Base-by-base conservation (phyloP, 1,140 invertebrate genomes). In the Drosophila burlai region DNA sequence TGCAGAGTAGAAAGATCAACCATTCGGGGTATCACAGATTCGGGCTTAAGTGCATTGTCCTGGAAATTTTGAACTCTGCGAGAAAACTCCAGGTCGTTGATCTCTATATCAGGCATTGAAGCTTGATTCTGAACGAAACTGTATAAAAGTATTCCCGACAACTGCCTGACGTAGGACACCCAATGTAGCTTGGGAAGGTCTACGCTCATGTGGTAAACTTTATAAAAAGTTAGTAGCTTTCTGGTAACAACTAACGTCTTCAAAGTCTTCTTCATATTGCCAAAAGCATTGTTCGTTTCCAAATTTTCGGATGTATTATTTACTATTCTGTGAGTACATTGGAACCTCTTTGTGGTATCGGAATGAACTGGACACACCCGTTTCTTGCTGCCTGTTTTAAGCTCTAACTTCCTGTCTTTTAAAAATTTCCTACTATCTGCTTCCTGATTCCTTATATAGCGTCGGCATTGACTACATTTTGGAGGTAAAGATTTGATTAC, bases 181-280 rank as follows among this genome's bases (percentile, higher is more conserved):
- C 58, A 62, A 10, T 72, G 74, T 10, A 24, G 47, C 4, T 10
- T 36, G 2, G 63, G 31, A 8, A 72, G 21, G 1, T 63, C 65
- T 9, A 42, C 36, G 34, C 83, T 59, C n/a, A 36, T 24, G 15
- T 65, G 42, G 16, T 31, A 34, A 18, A 79, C 38, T 1, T 18
- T 64, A 13, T 57, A 36, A 24, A 79, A 24, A 3, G 16, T n/a
- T 16, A 40, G 38, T 6, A 31, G 3, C 18, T 29, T 18, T 10
- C 29, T 9, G 6, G n/a, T 67, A 18, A 43, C 36, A 16, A 31
- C 3, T 21, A 15, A 11, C 11, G 3, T 15, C 16, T 60, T 16
- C 16, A 13, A 3, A 5, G 29, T 4, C 18, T 36, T 29, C 4
- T 21, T 8, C 4, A 18, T 21, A 15, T 11, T 36, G 7, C 10